Evolutionary conservation across 1,140 invertebrate species (phyloP).

Genomic region (Saxidomus purpurata): DNA sequence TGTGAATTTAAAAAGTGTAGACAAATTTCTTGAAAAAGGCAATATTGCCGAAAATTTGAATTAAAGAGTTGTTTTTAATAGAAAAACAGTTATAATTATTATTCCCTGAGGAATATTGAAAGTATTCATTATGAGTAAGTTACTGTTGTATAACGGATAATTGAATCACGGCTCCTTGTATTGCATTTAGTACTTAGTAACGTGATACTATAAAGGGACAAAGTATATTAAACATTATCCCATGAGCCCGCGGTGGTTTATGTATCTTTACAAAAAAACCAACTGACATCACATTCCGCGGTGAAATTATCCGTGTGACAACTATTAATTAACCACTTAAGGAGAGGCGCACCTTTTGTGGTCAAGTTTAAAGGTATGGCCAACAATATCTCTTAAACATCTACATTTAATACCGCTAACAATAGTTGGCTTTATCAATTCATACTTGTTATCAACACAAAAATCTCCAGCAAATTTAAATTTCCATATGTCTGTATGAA

Average conservation of each 20-base stretch:
- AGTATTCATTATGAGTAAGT: too few species aligned
- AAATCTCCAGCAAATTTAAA: neutral
- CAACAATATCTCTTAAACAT: neutral
- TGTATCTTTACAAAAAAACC: neutral
- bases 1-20: too few species aligned
- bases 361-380: neutral
- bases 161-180: neutral
- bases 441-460: neutral
- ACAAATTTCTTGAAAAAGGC: too few species aligned
- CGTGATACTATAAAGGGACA: neutral
- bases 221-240: neutral
- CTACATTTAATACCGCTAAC: neutral
- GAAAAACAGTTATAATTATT: too few species aligned
- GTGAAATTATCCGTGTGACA: neutral
- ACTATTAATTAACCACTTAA: neutral
- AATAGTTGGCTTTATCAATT: neutral
- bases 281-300: neutral
- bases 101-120: too few species aligned
- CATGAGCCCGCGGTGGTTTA: neutral
- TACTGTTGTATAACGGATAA: too few species aligned
- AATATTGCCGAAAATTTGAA: too few species aligned
- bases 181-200: neutral
- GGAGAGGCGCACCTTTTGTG: conserved; percentile 8
- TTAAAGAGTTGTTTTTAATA: too few species aligned
- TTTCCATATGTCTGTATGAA: neutral